These are phyloP conservation scores for Perithous albicinctus DNA, from an alignment of 2,888 invertebrate genomes.

Conservation along the genomic window DNA sequence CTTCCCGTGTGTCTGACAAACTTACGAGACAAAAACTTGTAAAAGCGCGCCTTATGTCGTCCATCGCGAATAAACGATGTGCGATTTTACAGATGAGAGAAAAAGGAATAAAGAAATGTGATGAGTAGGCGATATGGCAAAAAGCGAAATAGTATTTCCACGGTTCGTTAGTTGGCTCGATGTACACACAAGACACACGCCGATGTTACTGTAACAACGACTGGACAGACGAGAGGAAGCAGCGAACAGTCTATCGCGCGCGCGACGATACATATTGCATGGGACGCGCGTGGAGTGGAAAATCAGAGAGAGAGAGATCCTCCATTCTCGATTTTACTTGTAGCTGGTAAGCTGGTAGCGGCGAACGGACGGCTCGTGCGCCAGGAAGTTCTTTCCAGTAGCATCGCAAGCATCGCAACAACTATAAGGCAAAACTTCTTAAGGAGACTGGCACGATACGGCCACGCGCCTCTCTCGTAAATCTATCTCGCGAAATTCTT, in stretches of 20 bases:
- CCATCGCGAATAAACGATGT: constrained; percentile 22
- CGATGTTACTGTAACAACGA: constrained; percentile 24
- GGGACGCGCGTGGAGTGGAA: constrained; percentile 58
- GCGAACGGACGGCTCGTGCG: constrained; percentile 59
- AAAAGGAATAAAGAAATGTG: constrained; percentile 21
- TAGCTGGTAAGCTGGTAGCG: not conserved
- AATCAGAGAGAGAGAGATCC: constrained; percentile 44
- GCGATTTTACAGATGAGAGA: constrained; percentile 1
- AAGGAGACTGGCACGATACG: constrained; percentile 55
- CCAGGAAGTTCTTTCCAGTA: constrained; percentile 62
- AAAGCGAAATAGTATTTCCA: constrained; percentile 62
- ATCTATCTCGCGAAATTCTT: constrained; percentile 52
- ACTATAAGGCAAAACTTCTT: constrained; percentile 45
- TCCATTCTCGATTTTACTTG: constrained; percentile 60
- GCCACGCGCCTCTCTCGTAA: constrained; percentile 67
- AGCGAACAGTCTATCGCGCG: constrained; percentile 62
- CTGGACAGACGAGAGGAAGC: constrained; percentile 66
- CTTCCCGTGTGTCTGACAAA: not conserved
- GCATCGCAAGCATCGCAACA: constrained; percentile 51
- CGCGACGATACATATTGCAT: constrained; percentile 77
- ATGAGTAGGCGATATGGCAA: constrained; percentile 45
- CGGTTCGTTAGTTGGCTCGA: constrained; percentile 62
- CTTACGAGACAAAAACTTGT: constrained; percentile 36
- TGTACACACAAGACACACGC: constrained; percentile 48
- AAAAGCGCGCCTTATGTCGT: constrained; percentile 46